phyloP scores from a whole-genome alignment of 2,113 vertebrate genomes.

The Triplophysa dalaica region DNA sequence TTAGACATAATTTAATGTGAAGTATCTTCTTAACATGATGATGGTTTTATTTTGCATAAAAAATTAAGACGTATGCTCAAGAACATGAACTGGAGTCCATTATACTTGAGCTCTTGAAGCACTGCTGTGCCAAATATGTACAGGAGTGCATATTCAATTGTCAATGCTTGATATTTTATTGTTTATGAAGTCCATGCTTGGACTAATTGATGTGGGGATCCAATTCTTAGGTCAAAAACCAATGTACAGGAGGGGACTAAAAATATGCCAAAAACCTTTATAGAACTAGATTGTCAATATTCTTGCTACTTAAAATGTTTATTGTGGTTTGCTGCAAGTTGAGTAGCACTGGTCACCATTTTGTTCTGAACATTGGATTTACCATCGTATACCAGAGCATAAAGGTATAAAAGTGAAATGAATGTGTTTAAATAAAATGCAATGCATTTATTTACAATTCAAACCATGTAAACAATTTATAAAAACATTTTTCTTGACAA shows the following conservation, averaged over 20 bases:
- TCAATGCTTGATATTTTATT: neutral
- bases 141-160: neutral
- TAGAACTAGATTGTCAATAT: no score
- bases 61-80: neutral
- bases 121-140: neutral
- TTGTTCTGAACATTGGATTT: neutral
- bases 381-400: no score
- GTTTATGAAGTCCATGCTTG: neutral
- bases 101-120: neutral
- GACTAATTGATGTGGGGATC: neutral
- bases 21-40: no score
- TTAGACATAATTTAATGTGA: neutral
- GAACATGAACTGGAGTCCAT: neutral
- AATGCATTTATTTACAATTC: conserved; percentile 44
- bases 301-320: no score
- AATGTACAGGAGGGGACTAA: neutral
- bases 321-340: no score
- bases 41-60: no score
- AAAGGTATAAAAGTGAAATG: neutral
- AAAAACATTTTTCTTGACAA: conserved; percentile 19
- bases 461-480: conserved; percentile 6
- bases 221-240: neutral
- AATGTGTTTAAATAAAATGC: conserved; percentile 28
- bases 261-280: no score
- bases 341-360: neutral